A percentile compares a stretch with the other conserved stretches of the same genome.
phyloP scores from a whole-genome alignment of 1,140 invertebrate species.

The Delia radicum region DNA sequence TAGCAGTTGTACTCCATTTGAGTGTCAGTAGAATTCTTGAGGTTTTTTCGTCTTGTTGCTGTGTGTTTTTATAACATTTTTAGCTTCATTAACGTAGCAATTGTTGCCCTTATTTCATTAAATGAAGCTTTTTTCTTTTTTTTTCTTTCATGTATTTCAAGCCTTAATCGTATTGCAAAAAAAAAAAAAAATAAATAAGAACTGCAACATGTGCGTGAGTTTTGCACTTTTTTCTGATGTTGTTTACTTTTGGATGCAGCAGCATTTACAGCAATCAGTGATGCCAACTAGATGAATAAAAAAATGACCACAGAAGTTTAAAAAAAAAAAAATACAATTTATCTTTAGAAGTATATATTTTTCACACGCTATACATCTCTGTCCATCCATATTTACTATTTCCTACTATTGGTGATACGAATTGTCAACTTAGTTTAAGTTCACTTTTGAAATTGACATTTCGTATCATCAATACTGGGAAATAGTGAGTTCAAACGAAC shows the following conservation, averaged over 20 bases:
- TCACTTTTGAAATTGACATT: too few relatives aligned
- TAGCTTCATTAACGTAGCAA: slow-evolving; percentile 23
- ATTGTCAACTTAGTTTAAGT: too few relatives aligned
- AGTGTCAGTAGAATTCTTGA: slow-evolving; percentile 23
- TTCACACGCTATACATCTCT: too few relatives aligned
- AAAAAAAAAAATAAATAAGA: background rate
- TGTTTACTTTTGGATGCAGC: background rate
- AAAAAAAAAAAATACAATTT: too few relatives aligned
- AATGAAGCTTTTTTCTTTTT: slow-evolving; percentile 12
- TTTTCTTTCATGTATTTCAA: background rate
- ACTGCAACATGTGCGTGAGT: slow-evolving; percentile 23
- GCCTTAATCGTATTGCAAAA: background rate
- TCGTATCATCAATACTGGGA: too few relatives aligned
- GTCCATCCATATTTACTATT: too few relatives aligned
- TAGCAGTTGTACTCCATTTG: background rate
- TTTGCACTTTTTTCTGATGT: background rate
- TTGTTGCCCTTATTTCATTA: slow-evolving; percentile 21
- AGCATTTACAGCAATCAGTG: background rate
- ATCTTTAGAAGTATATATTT: too few relatives aligned
- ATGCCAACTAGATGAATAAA: too few relatives aligned
- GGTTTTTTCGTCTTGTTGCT: slow-evolving; percentile 1
- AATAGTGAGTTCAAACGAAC: too few relatives aligned
- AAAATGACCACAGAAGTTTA: too few relatives aligned
- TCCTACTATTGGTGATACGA: too few relatives aligned
- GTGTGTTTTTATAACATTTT: slow-evolving; percentile 1